Base-by-base conservation (phyloP, 2,113 vertebrate genomes). In the Solea solea region DNA sequence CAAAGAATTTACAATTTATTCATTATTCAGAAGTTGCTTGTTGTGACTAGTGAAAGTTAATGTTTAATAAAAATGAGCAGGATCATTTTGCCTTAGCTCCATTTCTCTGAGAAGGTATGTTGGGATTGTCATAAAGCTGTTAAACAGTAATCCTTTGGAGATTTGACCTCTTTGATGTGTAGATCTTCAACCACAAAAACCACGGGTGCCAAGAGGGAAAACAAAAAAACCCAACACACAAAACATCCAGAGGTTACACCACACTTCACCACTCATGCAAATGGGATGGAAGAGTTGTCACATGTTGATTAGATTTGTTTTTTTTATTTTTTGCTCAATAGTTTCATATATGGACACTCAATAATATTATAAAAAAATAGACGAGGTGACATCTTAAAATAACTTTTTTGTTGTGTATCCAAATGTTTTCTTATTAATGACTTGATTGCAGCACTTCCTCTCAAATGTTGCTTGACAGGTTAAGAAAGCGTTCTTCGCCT, bases 401-500 rank as follows among this genome's bases (percentile, higher is more conserved):
- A 7, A 27, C 14, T 10, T 12, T 45, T 10, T 12, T 45, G 8
- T 48, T 48, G 45, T 48, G 9, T 12, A 14, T 48, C 45, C 44
- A 3, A 45, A 10, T 45, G 44, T 45, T 45, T 45, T 13, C 44
- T 45, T 45, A 13, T 10, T 3, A 45, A 45, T 5, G 2, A 45
- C 44, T 13, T 8, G 8, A 45, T 13, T 34, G 34, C 34, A 34
- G 15, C 5, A 34, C 42, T 68, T 57, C 4, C 13, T 58, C 39
- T 25, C 5, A 40, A 58, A 16, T 84, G 4, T 75, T 68, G 9
- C 74, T 55, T 58, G 50, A 76, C 89, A 98, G 97, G 98, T 99
- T 28, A 99, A 99, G 90, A 99, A 98, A 91, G 98, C 98, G 1
- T 99, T 99, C 89, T 99, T 98, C 79, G 97, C 98, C 63, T 92